Base-by-base conservation (phyloP, 2,113 vertebrate genomes). In the Synchiropus splendidus region DNA sequence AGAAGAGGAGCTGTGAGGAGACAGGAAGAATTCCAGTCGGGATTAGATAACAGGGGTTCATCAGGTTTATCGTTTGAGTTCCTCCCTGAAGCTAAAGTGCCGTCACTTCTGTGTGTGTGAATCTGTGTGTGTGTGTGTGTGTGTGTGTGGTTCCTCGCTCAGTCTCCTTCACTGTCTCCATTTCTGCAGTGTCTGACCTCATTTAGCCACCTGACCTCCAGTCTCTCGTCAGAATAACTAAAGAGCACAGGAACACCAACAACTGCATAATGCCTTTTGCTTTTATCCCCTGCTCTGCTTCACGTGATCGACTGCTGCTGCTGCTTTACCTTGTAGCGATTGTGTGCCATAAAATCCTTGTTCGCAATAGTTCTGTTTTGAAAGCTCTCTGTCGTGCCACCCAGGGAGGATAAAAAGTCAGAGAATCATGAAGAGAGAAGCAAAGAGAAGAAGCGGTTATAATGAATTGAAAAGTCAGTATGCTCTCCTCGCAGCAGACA, bases 41-140 rank as follows among this genome's bases (percentile, higher is more conserved):
- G 52, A 74, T 79, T 78, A 79, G 76, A 77, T 79, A 79, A 78
- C 67, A 61, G 32, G 75, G 61, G 77, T 82, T 82, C 77, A 78
- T 70, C 68, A 73, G 66, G 79, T 82, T 79, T 78, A 60, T 48
- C 14, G 46, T 72, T 62, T 55, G 69, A 61, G 61, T 73, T 68
- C 53, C 64, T 71, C 66, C 74, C 68, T 0, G 33, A 67, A 72
- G 75, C 75, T 41, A 58, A 64, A 65, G 51, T 67, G 64, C 61
- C 60, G 63, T 59, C 64, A 52, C 76, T 64, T 64, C 31, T 46
- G 65, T 53, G 48, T 70, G 50, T 44, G 18, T 18, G n/a, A n/a
- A n/a, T n/a, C n/a, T 58, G 45, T 48, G 42, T 44, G 42, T 16
- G 30, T 44, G 65, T 51, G 49, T 70, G 51, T 44, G 18, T 21